A percentile compares a stretch with the other conserved stretches of the same genome.
Evolutionary conservation across 2,888 invertebrate species (phyloP).

Genomic region (Neria commutata): DNA sequence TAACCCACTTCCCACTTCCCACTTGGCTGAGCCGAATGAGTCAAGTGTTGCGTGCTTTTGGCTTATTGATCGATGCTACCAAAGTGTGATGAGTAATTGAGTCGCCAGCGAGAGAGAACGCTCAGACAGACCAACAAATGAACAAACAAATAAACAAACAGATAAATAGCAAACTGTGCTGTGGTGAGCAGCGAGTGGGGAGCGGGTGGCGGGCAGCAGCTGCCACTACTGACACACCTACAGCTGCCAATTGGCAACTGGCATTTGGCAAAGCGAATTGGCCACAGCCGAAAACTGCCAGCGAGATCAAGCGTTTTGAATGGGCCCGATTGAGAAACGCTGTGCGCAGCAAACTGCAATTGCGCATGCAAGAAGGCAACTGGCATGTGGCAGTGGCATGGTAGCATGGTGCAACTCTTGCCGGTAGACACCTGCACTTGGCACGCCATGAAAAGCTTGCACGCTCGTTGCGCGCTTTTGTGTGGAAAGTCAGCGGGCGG

Average conservation of each 20-base stretch:
- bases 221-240: neutral
- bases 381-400: too few relatives aligned
- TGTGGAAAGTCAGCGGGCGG: neutral
- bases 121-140: neutral
- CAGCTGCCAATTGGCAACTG: neutral
- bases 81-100: neutral
- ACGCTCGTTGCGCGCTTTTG: too few relatives aligned
- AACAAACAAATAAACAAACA: neutral
- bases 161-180: neutral
- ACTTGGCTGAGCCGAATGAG: conserved; percentile 22
- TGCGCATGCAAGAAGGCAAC: conserved; percentile 18
- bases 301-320: conserved; percentile 33
- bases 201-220: too few relatives aligned
- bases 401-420: neutral
- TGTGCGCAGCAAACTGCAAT: conserved; percentile 12
- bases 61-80: conserved; percentile 49
- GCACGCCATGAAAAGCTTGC: too few relatives aligned
- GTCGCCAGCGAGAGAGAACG: neutral
- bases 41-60: conserved; percentile 48
- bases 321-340: conserved; percentile 24
- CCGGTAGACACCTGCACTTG: neutral
- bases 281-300: neutral
- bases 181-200: neutral
- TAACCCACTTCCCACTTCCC: conserved; percentile 51
- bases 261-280: neutral